Evolutionary conservation across 2,797 vertebrate species (phyloP).

Genomic region (Hafferia zeledoni): DNA sequence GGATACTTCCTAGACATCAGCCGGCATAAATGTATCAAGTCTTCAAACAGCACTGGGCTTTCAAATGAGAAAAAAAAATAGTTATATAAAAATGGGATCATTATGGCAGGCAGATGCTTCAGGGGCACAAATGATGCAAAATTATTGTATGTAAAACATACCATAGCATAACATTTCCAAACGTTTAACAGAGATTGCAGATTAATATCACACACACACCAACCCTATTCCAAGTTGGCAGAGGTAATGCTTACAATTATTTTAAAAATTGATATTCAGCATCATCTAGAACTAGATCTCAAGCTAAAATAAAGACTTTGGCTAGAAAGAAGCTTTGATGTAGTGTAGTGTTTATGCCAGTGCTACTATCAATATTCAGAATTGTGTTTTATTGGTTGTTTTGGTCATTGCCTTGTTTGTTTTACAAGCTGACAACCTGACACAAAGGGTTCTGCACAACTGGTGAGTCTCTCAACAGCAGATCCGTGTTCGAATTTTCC

Average conservation of each 20-base stretch:
- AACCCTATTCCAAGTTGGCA: background rate
- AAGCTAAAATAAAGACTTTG: background rate
- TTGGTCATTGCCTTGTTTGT: background rate
- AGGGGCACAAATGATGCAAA: background rate
- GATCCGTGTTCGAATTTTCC: rapidly evolving
- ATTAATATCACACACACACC: background rate
- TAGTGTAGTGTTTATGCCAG: background rate
- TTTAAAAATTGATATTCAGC: background rate
- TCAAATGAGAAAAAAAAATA: background rate
- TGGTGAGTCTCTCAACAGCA: background rate
- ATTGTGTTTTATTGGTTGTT: background rate
- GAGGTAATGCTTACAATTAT: background rate
- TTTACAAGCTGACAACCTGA: background rate
- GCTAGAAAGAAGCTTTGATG: background rate
- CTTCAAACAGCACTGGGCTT: conserved; percentile 85
- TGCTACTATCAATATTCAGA: background rate
- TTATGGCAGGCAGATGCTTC: background rate
- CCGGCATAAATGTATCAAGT: conserved; percentile 88
- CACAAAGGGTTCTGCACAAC: background rate
- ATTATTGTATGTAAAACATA: background rate
- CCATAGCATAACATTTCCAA: background rate
- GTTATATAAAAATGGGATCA: background rate
- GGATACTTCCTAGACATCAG: conserved; percentile 78
- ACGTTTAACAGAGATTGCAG: background rate
- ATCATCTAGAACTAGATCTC: background rate